Conservation (phyloP, 2,888 invertebrate species). For the Dynastes tityus region DNA sequence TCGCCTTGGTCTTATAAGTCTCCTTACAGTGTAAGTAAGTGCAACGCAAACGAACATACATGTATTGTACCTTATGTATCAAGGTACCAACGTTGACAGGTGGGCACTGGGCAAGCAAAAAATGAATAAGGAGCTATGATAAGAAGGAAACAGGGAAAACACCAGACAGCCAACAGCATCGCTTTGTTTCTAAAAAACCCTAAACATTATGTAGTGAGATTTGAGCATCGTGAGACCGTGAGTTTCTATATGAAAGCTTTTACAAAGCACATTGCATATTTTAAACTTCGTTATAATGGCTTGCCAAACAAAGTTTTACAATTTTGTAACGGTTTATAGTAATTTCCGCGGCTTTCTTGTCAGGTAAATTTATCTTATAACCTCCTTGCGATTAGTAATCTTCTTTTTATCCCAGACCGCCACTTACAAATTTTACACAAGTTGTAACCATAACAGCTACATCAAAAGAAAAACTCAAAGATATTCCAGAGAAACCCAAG, state of each 20-base stretch:
- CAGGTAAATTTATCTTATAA: constrained; percentile 41
- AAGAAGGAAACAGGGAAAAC: too few species aligned
- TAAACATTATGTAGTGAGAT: too few species aligned
- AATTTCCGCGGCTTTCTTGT: constrained; percentile 52
- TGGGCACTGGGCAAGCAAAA: too few species aligned
- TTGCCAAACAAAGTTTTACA: constrained; percentile 51
- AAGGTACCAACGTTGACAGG: too few species aligned
- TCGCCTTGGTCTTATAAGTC: too few species aligned
- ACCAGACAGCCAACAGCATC: too few species aligned
- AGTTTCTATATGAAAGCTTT: background rate
- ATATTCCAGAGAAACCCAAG: constrained; percentile 81
- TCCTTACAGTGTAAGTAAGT: too few species aligned
- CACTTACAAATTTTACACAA: constrained; percentile 45
- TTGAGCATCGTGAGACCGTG: too few species aligned
- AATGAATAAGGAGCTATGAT: too few species aligned
- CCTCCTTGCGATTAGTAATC: constrained; percentile 7
- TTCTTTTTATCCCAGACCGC: constrained; percentile 45
- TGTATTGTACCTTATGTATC: too few species aligned
- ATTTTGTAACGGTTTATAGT: constrained; percentile 52
- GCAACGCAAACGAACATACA: too few species aligned
- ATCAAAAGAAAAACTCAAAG: constrained; percentile 60
- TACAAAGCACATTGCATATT: background rate
- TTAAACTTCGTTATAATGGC: constrained; percentile 49
- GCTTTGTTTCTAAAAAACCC: too few species aligned
- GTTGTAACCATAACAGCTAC: constrained; percentile 55